phyloP scores from a whole-genome alignment of 2,113 vertebrate genomes.

The Mixornis gularis region DNA sequence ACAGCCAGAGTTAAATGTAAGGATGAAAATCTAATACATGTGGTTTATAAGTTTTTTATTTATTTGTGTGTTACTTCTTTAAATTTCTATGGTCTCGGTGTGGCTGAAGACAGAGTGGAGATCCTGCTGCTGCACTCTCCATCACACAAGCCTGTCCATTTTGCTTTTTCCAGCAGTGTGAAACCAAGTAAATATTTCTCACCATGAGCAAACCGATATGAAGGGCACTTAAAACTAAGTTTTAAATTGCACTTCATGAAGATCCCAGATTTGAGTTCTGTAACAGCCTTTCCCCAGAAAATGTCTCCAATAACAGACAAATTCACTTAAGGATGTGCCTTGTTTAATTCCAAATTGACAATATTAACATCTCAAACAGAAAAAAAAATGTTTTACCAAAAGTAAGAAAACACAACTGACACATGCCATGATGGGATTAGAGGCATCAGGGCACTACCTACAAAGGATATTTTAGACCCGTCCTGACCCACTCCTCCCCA shows the following conservation, averaged over 20 bases:
- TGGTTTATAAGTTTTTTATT: background rate
- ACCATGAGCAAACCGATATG: background rate
- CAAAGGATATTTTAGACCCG: background rate
- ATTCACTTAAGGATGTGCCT: background rate
- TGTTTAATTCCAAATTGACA: background rate
- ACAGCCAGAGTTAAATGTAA: background rate
- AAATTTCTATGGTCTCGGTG: background rate
- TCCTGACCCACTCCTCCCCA: background rate
- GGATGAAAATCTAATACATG: background rate
- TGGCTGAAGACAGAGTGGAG: background rate
- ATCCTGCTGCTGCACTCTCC: background rate
- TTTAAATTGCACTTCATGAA: background rate
- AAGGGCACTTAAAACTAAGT: background rate
- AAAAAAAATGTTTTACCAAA: background rate
- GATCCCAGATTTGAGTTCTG: background rate
- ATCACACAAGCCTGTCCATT: background rate
- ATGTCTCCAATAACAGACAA: background rate
- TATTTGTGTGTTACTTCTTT: background rate
- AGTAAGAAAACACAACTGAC: background rate
- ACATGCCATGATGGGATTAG: background rate
- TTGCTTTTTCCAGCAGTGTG: background rate
- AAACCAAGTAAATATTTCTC: background rate
- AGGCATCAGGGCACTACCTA: background rate
- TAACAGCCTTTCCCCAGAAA: background rate
- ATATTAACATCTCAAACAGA: background rate